Percentiles rank a stretch among this genome's conserved stretches.
Evolutionary conservation across 2,888 invertebrate genomes (phyloP).

Genomic region (Leistus spinibarbis): DNA sequence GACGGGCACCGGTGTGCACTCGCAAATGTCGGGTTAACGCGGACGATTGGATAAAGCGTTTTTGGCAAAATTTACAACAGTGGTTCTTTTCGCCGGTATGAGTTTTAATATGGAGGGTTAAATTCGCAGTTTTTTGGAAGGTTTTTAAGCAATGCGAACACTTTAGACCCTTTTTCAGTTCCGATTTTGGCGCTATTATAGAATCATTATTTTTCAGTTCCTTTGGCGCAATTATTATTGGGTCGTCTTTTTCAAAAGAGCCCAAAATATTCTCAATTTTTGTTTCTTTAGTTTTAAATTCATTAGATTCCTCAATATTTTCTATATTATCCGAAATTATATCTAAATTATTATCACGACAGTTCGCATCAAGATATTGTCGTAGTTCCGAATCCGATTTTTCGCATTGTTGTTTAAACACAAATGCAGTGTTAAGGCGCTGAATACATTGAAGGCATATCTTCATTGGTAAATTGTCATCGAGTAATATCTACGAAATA

Average conservation of each 20-base stretch:
- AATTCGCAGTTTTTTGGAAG: conserved; percentile 27
- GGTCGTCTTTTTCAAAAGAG: no score
- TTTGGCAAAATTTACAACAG: conserved; percentile 38
- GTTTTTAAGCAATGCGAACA: conserved; percentile 28
- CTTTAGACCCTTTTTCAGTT: background rate
- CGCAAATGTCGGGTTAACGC: conserved; percentile 31
- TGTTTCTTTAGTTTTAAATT: background rate
- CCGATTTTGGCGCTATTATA: background rate
- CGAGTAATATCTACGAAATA: conserved; percentile 23
- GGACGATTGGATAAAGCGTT: conserved; percentile 33
- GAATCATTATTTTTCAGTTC: background rate
- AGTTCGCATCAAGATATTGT: conserved; percentile 1
- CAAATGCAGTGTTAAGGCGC: conserved; percentile 19
- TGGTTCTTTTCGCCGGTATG: conserved; percentile 31
- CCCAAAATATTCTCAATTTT: no score
- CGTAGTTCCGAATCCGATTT: conserved; percentile 23
- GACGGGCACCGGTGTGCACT: conserved; percentile 15
- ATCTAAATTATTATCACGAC: background rate
- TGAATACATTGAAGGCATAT: conserved; percentile 33
- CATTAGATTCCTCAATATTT: background rate
- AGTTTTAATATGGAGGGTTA: conserved; percentile 31
- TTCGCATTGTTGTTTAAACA: conserved; percentile 33
- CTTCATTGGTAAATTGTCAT: conserved; percentile 26
- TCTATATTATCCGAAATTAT: background rate
- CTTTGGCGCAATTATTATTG: background rate